Evolutionary conservation across 1,140 invertebrate genomes (phyloP).

Genomic region (Leptopilina clavipes): DNA sequence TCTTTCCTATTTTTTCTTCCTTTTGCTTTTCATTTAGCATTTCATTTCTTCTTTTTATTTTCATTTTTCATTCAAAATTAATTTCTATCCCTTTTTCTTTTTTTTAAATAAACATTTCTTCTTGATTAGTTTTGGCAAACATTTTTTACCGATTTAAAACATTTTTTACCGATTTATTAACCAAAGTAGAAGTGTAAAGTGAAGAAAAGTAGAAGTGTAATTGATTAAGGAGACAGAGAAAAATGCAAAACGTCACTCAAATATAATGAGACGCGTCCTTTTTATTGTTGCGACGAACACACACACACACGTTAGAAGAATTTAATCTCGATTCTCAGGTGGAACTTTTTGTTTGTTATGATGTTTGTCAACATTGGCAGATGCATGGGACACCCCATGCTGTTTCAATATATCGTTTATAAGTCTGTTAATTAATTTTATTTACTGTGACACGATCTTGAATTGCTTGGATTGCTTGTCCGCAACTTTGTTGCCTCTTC

Average conservation of each 20-base stretch:
- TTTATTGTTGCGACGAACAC: not conserved
- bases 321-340: conserved; percentile 2
- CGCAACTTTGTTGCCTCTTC: conserved; percentile 15
- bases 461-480: conserved; percentile 12
- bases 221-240: conserved; percentile 12
- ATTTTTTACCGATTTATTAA: no score
- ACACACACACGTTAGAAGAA: conserved; percentile 26
- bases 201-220: not conserved
- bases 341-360: conserved; percentile 16
- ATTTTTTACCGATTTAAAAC: no score
- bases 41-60: no score
- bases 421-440: conserved; percentile 33
- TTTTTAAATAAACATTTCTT: no score
- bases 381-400: conserved; percentile 18
- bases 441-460: conserved; percentile 29
- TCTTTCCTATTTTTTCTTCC: no score
- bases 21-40: no score
- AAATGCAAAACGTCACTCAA: conserved; percentile 16
- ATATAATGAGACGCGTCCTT: conserved; percentile 16
- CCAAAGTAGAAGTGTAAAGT: not conserved
- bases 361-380: conserved; percentile 23
- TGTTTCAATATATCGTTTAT: not conserved
- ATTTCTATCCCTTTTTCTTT: no score
- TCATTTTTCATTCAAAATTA: no score
- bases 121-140: no score